Percentiles rank a stretch among this genome's conserved stretches.
phyloP scores from a whole-genome alignment of 2,113 vertebrate genomes.

The Spheniscus mendiculus region DNA sequence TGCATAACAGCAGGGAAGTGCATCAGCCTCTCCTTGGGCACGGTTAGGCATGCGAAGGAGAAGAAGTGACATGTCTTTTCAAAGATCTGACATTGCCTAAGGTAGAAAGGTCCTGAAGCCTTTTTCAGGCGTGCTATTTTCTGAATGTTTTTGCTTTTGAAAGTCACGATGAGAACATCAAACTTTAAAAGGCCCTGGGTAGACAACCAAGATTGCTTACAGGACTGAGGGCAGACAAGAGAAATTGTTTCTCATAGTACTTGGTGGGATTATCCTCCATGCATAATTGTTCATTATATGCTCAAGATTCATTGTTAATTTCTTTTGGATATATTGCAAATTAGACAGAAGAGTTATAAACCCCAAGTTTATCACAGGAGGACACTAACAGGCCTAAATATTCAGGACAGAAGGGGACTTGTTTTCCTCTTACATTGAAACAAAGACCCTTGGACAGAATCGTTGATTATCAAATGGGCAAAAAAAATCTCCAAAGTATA shows the following conservation, averaged over 20 bases:
- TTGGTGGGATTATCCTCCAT: constrained; percentile 46
- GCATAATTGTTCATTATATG: constrained; percentile 49
- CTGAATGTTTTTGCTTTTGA: background rate
- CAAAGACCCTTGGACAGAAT: constrained; percentile 11
- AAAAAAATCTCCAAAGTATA: background rate
- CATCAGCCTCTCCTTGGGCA: constrained; percentile 23
- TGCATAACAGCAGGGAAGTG: background rate
- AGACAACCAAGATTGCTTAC: background rate
- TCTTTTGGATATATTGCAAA: constrained; percentile 9
- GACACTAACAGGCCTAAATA: constrained; percentile 12
- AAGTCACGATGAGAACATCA: background rate
- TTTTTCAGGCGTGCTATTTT: background rate
- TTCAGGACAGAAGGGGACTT: constrained; percentile 19
- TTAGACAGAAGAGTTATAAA: constrained; percentile 41
- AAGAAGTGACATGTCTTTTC: background rate
- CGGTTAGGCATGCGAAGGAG: background rate
- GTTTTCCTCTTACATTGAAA: constrained; percentile 31
- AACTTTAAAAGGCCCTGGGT: background rate
- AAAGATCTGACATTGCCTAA: background rate
- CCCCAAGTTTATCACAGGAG: constrained; percentile 11
- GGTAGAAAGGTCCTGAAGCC: background rate
- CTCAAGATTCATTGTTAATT: constrained; percentile 42
- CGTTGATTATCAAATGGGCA: background rate
- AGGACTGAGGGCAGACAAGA: background rate
- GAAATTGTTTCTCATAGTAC: background rate